Conservation (phyloP, 2,113 vertebrate genomes). For the Meles meles region DNA sequence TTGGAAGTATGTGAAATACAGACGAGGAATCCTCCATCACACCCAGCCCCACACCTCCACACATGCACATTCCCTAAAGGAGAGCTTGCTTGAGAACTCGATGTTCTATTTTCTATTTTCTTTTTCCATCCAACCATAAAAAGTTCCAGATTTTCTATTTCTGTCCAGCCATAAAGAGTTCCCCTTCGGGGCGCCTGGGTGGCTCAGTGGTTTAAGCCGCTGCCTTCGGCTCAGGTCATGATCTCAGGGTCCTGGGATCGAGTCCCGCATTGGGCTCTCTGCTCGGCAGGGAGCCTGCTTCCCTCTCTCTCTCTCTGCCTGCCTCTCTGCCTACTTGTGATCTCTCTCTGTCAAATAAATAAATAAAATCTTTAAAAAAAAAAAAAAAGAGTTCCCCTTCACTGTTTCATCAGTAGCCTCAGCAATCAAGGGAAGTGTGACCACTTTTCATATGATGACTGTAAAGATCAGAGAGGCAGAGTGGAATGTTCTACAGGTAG, state of each 20-base stretch:
- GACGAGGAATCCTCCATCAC: neutral
- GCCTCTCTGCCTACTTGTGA: too few relatives aligned
- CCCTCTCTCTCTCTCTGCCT: too few relatives aligned
- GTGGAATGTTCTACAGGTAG: neutral
- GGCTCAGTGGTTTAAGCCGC: too few relatives aligned
- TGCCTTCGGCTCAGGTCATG: too few relatives aligned
- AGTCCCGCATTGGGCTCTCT: too few relatives aligned
- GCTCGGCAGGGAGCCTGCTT: too few relatives aligned
- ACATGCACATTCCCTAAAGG: neutral
- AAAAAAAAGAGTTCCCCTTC: too few relatives aligned
- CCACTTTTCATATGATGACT: neutral
- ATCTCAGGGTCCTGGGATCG: too few relatives aligned
- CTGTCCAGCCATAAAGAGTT: neutral
- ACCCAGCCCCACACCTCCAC: fast-evolving
- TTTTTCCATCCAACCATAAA: too few relatives aligned
- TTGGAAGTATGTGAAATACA: neutral
- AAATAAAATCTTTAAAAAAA: too few relatives aligned
- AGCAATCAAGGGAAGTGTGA: neutral
- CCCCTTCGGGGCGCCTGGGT: too few relatives aligned
- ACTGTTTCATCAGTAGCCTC: neutral
- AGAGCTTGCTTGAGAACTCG: neutral
- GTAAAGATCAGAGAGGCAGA: neutral
- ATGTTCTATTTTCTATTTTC: neutral
- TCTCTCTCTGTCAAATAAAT: too few relatives aligned
- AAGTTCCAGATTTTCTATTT: neutral